Evolutionary conservation across 2,797 vertebrate genomes (phyloP), one percentile per base, ranked within the genome.

Genomic region (Emydoidea blandingii): DNA sequence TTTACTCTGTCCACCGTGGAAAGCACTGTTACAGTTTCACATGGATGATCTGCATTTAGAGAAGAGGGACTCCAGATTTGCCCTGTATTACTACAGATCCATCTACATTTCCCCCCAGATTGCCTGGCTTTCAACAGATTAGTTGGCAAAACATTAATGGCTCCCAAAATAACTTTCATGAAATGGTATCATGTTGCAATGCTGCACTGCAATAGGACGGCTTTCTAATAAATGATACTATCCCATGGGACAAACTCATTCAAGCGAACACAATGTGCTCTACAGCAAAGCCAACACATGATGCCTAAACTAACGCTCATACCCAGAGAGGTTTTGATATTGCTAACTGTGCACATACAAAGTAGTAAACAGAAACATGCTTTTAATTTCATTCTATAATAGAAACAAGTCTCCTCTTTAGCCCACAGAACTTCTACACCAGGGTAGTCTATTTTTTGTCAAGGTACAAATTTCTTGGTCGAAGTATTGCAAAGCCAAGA

Each of bases 1-100:
- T 79, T 96, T n/a, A 5, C 59, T 56, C 90, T 59, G 59, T 83
- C 86, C 95, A 93, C 85, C 86, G 81, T 3, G 81, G 68, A 94
- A 92, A 93, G 89, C 93, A 21, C 62, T 11, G 50, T 5, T 83
- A 53, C 31, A 78, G 49, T 3, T 11, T 25, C 86, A 72, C 56
- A 89, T 4, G 62, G 86, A 79, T 1, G 1, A 41, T 41, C 56
- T 8, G 81, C 25, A 0, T 89, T 91, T 86, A 44, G 85, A 86
- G 85, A 79, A 8, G 47, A 79, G 3, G 0, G 34, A 82, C 31
- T 54, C 27, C 31, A 41, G 1, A 56, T 88, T 59, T 85, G 29
- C 87, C 68, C 62, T 47, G 3, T 57, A 78, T 49, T 44, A 49
- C 49, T 78, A 16, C 27, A 47, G 44, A 29, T 49, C 72, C 25